These are phyloP conservation scores for Ephestia elutella DNA, from an alignment of 1,140 invertebrate genomes.

Conservation along the genomic window DNA sequence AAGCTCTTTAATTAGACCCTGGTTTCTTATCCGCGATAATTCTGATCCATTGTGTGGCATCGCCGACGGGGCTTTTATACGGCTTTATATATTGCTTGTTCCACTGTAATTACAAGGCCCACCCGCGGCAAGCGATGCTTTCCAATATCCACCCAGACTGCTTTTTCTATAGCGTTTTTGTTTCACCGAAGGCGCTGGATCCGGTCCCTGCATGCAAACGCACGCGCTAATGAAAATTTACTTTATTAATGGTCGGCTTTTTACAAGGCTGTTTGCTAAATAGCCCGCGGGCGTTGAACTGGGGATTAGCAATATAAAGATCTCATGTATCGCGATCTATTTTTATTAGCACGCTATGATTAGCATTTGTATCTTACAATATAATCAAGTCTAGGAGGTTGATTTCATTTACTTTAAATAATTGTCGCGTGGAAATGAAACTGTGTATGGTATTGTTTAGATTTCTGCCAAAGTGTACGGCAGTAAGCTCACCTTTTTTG, in stretches of 20 bases:
- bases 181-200: slow-evolving; percentile 16
- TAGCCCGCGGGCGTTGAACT: not conserved
- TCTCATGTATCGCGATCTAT: not conserved
- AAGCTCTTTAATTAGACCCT: not conserved
- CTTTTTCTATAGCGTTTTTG: slow-evolving; percentile 23
- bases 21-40: slow-evolving; percentile 7
- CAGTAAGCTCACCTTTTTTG: no score
- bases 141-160: slow-evolving; percentile 14
- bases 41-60: slow-evolving; percentile 1
- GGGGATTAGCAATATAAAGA: not conserved
- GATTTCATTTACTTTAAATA: no score
- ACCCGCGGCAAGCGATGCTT: slow-evolving; percentile 22
- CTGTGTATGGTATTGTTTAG: no score
- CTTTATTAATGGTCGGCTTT: slow-evolving; percentile 20
- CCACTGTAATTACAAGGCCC: slow-evolving; percentile 26
- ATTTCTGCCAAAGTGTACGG: no score
- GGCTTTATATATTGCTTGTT: slow-evolving; percentile 13
- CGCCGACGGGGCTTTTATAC: slow-evolving; percentile 14
- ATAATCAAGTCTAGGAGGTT: no score
- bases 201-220: slow-evolving; percentile 20
- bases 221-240: slow-evolving; percentile 35
- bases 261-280: not conserved
- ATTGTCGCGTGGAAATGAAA: no score
- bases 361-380: not conserved
- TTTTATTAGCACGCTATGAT: not conserved